phyloP scores from a whole-genome alignment of 2,888 invertebrate species.

The Reticulitermes lucifugus region DNA sequence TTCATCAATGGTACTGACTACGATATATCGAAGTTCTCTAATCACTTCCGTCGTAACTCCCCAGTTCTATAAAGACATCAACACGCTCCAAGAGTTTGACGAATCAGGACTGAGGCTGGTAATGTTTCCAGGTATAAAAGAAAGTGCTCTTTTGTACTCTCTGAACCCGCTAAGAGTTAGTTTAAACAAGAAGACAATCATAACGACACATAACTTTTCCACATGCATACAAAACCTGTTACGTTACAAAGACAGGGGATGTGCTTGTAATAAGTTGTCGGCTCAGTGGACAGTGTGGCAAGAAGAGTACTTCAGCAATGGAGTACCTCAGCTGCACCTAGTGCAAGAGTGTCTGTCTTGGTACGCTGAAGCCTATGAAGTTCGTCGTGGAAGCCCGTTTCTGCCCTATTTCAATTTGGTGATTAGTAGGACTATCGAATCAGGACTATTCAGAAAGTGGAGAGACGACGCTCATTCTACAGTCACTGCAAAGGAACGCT shows the following conservation, averaged over 20 bases:
- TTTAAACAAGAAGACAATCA: neutral
- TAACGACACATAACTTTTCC: neutral
- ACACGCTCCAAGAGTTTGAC: neutral
- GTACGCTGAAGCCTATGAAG: slow-evolving; percentile 1
- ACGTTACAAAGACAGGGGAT: neutral
- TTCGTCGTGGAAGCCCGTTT: neutral
- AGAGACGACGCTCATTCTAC: neutral
- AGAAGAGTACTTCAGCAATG: neutral
- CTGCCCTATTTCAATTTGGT: neutral
- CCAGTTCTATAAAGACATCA: slow-evolving; percentile 1
- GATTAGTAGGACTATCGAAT: neutral
- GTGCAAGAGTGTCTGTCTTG: neutral
- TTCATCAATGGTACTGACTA: neutral
- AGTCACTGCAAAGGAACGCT: neutral
- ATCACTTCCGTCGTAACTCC: neutral
- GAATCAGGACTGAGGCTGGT: neutral
- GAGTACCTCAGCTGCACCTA: neutral
- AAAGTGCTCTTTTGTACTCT: neutral
- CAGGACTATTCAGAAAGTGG: neutral
- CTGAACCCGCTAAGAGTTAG: neutral
- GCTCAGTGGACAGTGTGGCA: neutral
- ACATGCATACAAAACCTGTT: neutral
- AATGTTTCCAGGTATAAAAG: slow-evolving; percentile 19
- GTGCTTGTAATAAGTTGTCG: neutral
- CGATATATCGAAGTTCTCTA: neutral